Evolutionary conservation across 2,113 vertebrate species (phyloP).

Genomic region (Cygnus atratus): DNA sequence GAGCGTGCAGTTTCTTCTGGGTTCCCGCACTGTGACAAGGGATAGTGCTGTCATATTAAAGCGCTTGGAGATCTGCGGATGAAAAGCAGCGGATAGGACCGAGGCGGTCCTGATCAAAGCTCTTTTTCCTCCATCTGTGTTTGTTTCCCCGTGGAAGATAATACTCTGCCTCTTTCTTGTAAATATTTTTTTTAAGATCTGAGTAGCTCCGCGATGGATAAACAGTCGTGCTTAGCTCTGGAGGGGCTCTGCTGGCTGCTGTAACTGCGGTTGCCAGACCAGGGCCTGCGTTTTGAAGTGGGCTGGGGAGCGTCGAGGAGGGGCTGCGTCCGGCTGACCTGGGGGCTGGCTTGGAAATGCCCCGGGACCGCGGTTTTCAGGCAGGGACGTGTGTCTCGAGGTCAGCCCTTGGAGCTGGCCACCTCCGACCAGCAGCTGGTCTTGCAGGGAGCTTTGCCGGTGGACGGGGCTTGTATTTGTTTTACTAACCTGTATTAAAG

Average conservation of each 20-base stretch:
- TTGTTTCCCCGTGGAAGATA: slow-evolving; percentile 63
- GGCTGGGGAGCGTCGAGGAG: background rate
- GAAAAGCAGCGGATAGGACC: background rate
- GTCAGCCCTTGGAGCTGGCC: background rate
- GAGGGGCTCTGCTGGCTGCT: slow-evolving; percentile 15
- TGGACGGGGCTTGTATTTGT: rapidly evolving
- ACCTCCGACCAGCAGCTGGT: background rate
- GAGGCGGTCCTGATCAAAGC: slow-evolving; percentile 58
- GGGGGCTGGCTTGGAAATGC: background rate
- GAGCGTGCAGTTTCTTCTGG: background rate
- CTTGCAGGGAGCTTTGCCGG: background rate
- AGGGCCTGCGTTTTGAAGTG: background rate
- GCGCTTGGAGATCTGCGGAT: slow-evolving; percentile 31
- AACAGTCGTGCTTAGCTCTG: background rate
- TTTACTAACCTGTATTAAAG: background rate
- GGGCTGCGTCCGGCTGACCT: background rate
- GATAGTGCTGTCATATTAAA: slow-evolving; percentile 33
- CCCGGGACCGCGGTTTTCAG: background rate
- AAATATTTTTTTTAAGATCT: slow-evolving; percentile 62
- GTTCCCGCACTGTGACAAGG: slow-evolving; percentile 23
- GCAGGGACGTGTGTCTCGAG: rapidly evolving
- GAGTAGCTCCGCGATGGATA: slow-evolving; percentile 8
- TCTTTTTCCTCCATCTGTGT: slow-evolving; percentile 43
- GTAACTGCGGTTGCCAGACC: background rate
- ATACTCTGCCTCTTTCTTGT: slow-evolving; percentile 60